Base-by-base conservation (phyloP, 2,113 vertebrate species). In the Pseudorasbora parva region DNA sequence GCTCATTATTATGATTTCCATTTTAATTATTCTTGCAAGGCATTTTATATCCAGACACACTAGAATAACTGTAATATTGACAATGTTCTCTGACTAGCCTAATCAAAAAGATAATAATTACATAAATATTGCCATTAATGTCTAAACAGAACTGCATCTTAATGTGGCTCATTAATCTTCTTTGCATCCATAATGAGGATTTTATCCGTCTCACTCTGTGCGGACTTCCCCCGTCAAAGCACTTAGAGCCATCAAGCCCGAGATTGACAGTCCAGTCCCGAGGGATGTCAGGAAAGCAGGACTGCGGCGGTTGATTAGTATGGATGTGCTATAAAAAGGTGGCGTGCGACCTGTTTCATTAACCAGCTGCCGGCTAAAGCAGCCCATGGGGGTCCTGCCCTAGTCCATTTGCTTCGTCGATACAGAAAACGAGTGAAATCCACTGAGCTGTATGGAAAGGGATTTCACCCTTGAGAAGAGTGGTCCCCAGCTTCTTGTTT, bases 341-440 rank as follows among this genome's bases (percentile, higher is more conserved):
- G 68, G 49, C 84, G 56, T 88, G 21, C 64, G 85, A 86, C 84
- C 85, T 37, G 69, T 86, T 87, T 86, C 77, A 88, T 90, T 90
- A 88, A 86, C 66, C 68, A 83, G 84, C 73, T 69, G 66, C 37
- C 23, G 72, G 79, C 82, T 80, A 78, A 81, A 71, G 47, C 75
- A 79, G 85, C 57, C 79, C 78, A 82, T 86, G 88, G 85, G 81
- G 80, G 77, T 69, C 72, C 56, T 73, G 85, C 69, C 82, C 72
- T 71, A 86, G 75, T 77, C 79, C 85, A 88, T 77, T 78, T 86
- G 86, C 84, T 83, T 41, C 30, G n/a, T 90, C 85, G 86, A 91
- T 90, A 89, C 90, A 88, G 86, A 89, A 89, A 88, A 89, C 33
- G 49, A 92, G 86, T 91, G 82, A 90, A 90, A 91, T 66, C 81